phyloP scores from a whole-genome alignment of 2,797 vertebrate genomes.

The Acestrorhynchus altus region DNA sequence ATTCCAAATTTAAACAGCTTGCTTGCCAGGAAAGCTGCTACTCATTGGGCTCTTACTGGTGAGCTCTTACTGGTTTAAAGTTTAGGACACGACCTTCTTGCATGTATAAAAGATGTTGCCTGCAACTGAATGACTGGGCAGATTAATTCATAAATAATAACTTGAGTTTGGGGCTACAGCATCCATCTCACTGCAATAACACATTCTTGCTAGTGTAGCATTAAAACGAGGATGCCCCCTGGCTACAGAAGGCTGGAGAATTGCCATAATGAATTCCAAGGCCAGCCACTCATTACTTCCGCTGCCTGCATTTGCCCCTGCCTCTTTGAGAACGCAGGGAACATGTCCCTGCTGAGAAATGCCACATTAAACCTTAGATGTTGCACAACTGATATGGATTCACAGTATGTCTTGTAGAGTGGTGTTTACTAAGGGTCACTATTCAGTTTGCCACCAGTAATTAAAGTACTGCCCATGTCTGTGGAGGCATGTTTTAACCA shows the following conservation, averaged over 20 bases:
- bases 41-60: constrained; percentile 58
- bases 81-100: constrained; percentile 77
- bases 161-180: constrained; percentile 73
- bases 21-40: constrained; percentile 68
- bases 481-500: not conserved
- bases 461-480: not conserved
- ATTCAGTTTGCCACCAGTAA: not conserved
- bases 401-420: not conserved
- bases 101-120: constrained; percentile 79
- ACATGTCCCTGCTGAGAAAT: constrained; percentile 66
- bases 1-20: constrained; percentile 24
- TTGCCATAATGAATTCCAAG: constrained; percentile 80
- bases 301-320: constrained; percentile 74
- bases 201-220: constrained; percentile 74
- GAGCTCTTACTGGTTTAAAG: constrained; percentile 55
- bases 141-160: constrained; percentile 83
- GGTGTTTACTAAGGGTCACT: not conserved
- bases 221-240: constrained; percentile 75
- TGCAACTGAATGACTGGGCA: constrained; percentile 78
- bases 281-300: constrained; percentile 78
- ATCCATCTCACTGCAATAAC: constrained; percentile 72
- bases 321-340: constrained; percentile 71
- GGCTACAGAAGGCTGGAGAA: constrained; percentile 76
- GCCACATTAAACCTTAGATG: constrained; percentile 59
- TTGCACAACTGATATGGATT: constrained; percentile 57